Evolutionary conservation across 2,797 vertebrate species (phyloP).

Genomic region (Rhodeus uyekii): DNA sequence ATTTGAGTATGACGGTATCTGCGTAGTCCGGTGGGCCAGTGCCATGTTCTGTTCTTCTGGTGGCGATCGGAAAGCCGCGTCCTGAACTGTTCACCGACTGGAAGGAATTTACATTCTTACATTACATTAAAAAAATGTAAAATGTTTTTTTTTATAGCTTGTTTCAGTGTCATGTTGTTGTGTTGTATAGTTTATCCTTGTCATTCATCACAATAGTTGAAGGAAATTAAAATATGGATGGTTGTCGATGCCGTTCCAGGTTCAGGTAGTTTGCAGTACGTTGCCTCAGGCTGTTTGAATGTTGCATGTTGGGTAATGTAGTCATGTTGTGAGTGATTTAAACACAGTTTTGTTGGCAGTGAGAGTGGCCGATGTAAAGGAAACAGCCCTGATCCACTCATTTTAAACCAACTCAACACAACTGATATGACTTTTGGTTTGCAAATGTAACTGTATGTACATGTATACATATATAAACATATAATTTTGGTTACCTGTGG

Average conservation of each 20-base stretch:
- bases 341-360: constrained; percentile 36
- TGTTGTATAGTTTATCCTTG: constrained; percentile 39
- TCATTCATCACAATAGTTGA: constrained; percentile 45
- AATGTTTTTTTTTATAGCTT: constrained; percentile 32
- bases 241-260: constrained; percentile 28
- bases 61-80: constrained; percentile 23
- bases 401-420: constrained; percentile 50
- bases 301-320: constrained; percentile 45
- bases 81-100: constrained; percentile 18
- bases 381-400: constrained; percentile 29
- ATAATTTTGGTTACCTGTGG: constrained; percentile 60
- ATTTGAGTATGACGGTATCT: constrained; percentile 37
- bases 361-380: constrained; percentile 14
- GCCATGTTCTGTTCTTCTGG: constrained; percentile 18
- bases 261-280: constrained; percentile 4
- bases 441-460: constrained; percentile 58
- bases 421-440: constrained; percentile 54
- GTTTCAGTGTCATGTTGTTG: constrained; percentile 35
- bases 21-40: constrained; percentile 34
- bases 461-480: constrained; percentile 62
- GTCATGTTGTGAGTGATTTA: constrained; percentile 45
- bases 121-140: constrained; percentile 18
- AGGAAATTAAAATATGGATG: constrained; percentile 4
- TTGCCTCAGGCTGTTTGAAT: neutral
- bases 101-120: constrained; percentile 38